These are phyloP conservation scores for Pteria penguin DNA, from an alignment of 2,888 invertebrate genomes.

Conservation along the genomic window DNA sequence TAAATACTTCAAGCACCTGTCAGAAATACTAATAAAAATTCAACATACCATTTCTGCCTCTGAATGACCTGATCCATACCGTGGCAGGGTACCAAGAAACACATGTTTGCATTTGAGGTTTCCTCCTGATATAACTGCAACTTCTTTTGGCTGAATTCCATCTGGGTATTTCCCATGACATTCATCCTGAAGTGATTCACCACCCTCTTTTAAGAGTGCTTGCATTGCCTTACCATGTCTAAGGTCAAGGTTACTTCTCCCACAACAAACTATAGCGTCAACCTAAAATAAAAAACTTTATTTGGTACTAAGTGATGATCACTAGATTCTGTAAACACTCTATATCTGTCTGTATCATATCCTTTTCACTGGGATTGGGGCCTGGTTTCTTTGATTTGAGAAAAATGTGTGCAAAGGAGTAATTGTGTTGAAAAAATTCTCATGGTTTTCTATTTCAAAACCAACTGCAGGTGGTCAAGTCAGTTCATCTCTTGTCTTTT, in stretches of 20 bases:
- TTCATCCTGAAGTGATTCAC: slow-evolving; percentile 61
- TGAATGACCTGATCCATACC: slow-evolving; percentile 26
- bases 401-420: no score
- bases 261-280: slow-evolving; percentile 69
- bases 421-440: no score
- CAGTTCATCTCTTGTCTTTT: no score
- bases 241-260: slow-evolving; percentile 61
- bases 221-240: slow-evolving; percentile 60
- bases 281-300: no score
- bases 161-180: slow-evolving; percentile 55
- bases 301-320: no score
- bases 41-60: slow-evolving; percentile 51
- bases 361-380: no score
- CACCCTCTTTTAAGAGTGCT: slow-evolving; percentile 65
- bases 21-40: neutral
- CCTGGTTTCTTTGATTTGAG: no score
- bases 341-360: no score
- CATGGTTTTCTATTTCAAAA: no score
- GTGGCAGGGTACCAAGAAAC: slow-evolving; percentile 59
- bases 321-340: no score
- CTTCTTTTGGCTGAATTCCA: slow-evolving; percentile 61
- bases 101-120: slow-evolving; percentile 63
- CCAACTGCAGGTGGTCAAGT: no score
- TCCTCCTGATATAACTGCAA: slow-evolving; percentile 61
- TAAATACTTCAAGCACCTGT: neutral